These are phyloP conservation scores for Pachyramphus minor DNA, from an alignment of 2,113 vertebrate species.

Conservation along the genomic window DNA sequence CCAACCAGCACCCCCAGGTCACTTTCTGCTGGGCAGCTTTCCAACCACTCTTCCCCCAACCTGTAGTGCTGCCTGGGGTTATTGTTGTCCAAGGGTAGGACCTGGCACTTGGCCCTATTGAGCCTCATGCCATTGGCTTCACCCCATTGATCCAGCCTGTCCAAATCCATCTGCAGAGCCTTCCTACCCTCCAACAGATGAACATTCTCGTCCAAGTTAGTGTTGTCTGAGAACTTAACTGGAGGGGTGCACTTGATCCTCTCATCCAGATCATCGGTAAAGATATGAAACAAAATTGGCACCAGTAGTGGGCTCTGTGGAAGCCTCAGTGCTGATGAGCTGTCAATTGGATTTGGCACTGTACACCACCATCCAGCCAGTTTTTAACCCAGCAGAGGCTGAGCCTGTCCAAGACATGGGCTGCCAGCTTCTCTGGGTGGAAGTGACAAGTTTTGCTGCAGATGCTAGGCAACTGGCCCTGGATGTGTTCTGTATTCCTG, in stretches of 20 bases:
- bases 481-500: not conserved
- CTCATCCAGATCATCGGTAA: not conserved
- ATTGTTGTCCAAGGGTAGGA: not conserved
- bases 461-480: not conserved
- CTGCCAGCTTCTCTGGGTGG: not conserved
- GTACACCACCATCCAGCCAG: not conserved
- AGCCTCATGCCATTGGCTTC: accelerated
- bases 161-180: not conserved
- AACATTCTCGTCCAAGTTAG: not conserved
- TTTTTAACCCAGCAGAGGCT: not conserved
- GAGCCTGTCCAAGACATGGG: not conserved
- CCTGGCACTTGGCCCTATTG: not conserved
- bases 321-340: not conserved
- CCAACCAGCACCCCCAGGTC: not conserved
- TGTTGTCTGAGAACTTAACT: not conserved
- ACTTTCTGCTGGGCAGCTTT: not conserved
- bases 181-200: not conserved
- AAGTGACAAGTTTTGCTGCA: not conserved
- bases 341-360: not conserved
- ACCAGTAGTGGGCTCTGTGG: accelerated
- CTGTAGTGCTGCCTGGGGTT: accelerated
- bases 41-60: not conserved
- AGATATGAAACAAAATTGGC: not conserved
- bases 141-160: not conserved
- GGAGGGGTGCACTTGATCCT: not conserved